Conservation (phyloP, 2,113 vertebrate genomes). For the Poeciliopsis prolifica region DNA sequence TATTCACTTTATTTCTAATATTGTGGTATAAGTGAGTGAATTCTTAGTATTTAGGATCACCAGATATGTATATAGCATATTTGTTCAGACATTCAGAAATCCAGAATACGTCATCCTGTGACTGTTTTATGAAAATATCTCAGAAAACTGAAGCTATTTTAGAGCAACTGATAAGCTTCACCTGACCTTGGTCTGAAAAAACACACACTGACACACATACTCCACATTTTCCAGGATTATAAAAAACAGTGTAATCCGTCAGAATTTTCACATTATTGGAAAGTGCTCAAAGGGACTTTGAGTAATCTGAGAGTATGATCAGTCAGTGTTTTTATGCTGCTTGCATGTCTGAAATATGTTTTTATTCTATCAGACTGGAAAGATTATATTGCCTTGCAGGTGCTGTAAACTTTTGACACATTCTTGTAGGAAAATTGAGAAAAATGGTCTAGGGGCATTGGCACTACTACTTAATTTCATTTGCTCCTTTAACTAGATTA, state of each 20-base stretch:
- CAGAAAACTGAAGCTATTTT: constrained; percentile 28
- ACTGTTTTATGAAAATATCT: constrained; percentile 27
- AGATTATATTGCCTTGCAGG: not conserved
- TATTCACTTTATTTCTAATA: not conserved
- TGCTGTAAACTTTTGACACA: not conserved
- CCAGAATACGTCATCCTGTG: not conserved
- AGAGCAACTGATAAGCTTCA: constrained; percentile 25
- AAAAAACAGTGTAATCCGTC: constrained; percentile 50
- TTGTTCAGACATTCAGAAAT: not conserved
- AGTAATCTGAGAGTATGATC: constrained; percentile 46
- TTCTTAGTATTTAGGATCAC: not conserved
- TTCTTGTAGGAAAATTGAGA: not conserved
- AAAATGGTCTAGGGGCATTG: not conserved
- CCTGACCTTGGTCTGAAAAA: constrained; percentile 40
- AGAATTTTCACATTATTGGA: constrained; percentile 46
- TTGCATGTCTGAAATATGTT: constrained; percentile 41
- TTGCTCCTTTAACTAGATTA: no score
- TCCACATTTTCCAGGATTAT: constrained; percentile 44
- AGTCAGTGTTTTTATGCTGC: constrained; percentile 13
- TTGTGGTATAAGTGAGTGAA: not conserved
- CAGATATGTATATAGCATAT: not conserved
- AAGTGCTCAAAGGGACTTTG: constrained; percentile 25
- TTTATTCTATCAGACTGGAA: constrained; percentile 43
- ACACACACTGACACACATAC: constrained; percentile 47
- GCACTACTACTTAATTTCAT: not conserved